phyloP scores from a whole-genome alignment of 2,888 invertebrate genomes.

The Andricus curvator region DNA sequence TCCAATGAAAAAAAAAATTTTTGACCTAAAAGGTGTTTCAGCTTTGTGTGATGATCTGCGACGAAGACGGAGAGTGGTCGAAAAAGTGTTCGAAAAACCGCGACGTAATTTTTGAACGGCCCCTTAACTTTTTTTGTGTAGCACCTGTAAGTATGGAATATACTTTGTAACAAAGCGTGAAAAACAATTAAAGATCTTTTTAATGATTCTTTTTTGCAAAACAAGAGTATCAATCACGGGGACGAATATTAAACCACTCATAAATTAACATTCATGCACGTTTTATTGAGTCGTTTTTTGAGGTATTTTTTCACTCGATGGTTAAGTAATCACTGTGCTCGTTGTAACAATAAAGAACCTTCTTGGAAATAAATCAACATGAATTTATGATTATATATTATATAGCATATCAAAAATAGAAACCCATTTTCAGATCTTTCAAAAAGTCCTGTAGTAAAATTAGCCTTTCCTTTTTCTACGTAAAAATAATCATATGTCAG shows the following conservation, averaged over 20 bases:
- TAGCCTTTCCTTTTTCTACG: neutral
- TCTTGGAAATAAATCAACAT: neutral
- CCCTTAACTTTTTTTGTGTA: neutral
- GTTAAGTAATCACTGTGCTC: neutral
- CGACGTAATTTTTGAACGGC: no score
- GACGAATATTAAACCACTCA: neutral
- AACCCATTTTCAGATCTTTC: neutral
- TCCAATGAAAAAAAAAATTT: no score
- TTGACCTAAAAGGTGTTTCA: no score
- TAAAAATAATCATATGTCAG: neutral
- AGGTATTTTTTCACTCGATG: neutral
- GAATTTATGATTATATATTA: constrained; percentile 5
- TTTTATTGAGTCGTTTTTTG: constrained; percentile 7
- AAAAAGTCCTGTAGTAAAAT: neutral
- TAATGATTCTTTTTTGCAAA: neutral
- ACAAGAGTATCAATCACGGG: neutral
- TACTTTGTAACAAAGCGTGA: neutral
- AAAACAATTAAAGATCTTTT: neutral
- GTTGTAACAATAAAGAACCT: neutral
- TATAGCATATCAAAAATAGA: neutral
- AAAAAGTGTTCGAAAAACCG: no score
- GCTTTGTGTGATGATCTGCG: no score
- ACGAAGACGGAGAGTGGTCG: no score
- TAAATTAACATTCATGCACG: neutral
- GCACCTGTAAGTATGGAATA: neutral